phyloP scores from a whole-genome alignment of 1,140 invertebrate species.

The Drosophila murphyi region DNA sequence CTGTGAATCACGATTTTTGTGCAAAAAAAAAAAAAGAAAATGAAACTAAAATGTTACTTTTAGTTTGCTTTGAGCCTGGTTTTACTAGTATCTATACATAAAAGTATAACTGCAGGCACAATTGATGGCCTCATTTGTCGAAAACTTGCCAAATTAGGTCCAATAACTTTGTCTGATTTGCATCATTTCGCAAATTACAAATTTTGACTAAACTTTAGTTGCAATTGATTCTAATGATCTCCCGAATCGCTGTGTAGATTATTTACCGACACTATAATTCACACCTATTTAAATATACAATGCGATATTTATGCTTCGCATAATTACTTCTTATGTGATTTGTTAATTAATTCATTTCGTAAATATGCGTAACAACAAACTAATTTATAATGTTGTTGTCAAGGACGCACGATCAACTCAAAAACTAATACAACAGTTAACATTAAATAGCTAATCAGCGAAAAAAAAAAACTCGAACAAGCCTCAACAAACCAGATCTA shows the following conservation, averaged over 20 bases:
- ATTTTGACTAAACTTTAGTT: not conserved
- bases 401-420: conserved; percentile 34
- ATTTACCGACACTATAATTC: too few species aligned
- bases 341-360: conserved; percentile 16
- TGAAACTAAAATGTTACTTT: conserved; percentile 8
- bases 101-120: conserved; percentile 17
- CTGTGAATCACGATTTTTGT: conserved; percentile 59
- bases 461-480: conserved; percentile 23
- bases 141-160: conserved; percentile 21
- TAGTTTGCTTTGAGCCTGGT: conserved; percentile 5
- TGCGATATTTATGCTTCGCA: not conserved
- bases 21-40: conserved; percentile 23
- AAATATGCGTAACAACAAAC: conserved; percentile 30
- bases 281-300: not conserved
- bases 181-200: conserved; percentile 14
- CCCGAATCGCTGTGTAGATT: not conserved
- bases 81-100: not conserved
- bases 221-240: not conserved
- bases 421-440: conserved; percentile 33
- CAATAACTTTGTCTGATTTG: conserved; percentile 16
- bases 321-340: not conserved
- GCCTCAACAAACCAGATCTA: conserved; percentile 32
- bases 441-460: conserved; percentile 12
- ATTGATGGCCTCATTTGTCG: conserved; percentile 5
- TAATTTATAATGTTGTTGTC: conserved; percentile 22